Evolutionary conservation across 2,797 vertebrate genomes (phyloP), one percentile per base, ranked within the genome.

Genomic region (Tarsius wallacei): DNA sequence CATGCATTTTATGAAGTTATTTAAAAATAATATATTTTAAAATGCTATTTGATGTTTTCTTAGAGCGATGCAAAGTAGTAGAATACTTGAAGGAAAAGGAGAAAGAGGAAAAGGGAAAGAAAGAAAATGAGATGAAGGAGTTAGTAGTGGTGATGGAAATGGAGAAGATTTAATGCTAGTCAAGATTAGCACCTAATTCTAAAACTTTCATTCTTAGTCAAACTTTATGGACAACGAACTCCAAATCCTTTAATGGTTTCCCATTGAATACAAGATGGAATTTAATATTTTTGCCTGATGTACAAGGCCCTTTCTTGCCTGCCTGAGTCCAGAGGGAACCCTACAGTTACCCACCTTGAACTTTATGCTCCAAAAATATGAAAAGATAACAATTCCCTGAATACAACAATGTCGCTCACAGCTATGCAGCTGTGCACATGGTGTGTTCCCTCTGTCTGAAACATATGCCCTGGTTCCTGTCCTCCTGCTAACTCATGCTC

Each of bases 361-460:
- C n/a, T 33, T 51, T n/a, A 47, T 71, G 21, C 28, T 73, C 2
- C 28, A 7, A 26, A 71, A 73, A 59, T 36, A 49, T 51, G 31
- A 66, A n/a, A 28, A 5, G 4, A 36, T 71, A 33, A 3, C 9
- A 74, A 1, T 76, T 31, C 3, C 1, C 14, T 70, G 53, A 51
- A 14, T 4, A 2, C 11, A 14, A 11, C 14, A 2, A 0, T 1
- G 0, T 21, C 0, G 26, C 61, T 71, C 17, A 10, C 0, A 13
- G n/a, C 51, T 85, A 17, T 42, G 33, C 61, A n/a, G 53, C 22
- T 19, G 7, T 61, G 5, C 55, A 19, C 26, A 22, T 64, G 7
- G 21, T 12, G 4, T 1, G 1, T 4, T 4, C 28, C 47, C 19
- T 81, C 61, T 3, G 0, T 53, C 24, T 47, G 76, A 47, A 61